Evolutionary conservation across 2,797 vertebrate species (phyloP), one percentile per base, ranked within the genome.

Genomic region (Mormyrus proboscirostris): DNA sequence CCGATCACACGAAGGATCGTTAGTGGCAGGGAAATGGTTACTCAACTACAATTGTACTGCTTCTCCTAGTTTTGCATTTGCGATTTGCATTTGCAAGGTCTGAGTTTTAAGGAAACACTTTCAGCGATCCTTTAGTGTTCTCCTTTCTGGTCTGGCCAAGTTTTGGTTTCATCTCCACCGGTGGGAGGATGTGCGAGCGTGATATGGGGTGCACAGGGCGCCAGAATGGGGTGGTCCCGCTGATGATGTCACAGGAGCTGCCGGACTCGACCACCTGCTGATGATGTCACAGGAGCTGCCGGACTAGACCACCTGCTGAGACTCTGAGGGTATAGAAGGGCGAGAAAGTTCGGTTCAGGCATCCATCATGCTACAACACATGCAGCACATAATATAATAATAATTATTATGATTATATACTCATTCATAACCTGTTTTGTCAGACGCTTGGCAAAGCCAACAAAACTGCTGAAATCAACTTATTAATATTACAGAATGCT

Each of bases 141-240:
- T 16, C 2, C 14, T 44, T 82, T 47, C 14, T 19, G 69, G 29
- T 38, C 69, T 7, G 38, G 38, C 38, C 29, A 33, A 33, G 89
- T 92, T 92, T 88, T 87, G 90, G 90, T 90, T 76, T 91, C 14
- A 86, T 90, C 90, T 91, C 83, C 84, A 90, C 57, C 62, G 89
- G 82, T 55, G 90, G 89, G 91, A 92, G 83, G 85, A 91, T 89
- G 90, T 90, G 79, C 55, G 55, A 87, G 50, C 49, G 38, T 49
- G 88, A 92, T 90, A 90, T 91, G 92, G 90, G 92, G 90, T 49
- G 12, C 4, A 38, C 65, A 0, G 8, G 92, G 91, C 57, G 83
- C 90, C 92, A 90, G 92, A 92, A 92, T 94, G 92, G 93, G 89
- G 92, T 89, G 91, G 92, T 92, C 90, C 92, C 91, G 83, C 82